Base-by-base conservation (phyloP, 1,140 invertebrate genomes). In the Gonatopus flavifemur region DNA sequence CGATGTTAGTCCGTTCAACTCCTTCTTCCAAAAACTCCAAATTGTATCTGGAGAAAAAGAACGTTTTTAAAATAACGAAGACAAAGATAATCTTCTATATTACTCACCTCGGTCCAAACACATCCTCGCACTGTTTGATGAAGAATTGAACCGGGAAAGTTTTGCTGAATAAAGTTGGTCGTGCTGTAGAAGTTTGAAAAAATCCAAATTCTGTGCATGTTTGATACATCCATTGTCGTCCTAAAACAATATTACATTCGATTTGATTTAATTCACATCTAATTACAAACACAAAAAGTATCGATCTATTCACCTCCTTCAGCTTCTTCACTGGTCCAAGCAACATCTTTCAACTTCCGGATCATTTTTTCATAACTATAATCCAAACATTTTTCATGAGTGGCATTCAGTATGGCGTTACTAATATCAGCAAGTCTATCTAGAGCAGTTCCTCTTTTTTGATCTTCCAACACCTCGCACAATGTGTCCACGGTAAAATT, bases 171-270 rank as follows among this genome's bases (percentile, higher is more conserved):
- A 90, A 82, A 59, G 88, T 84, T 1, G 83, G 76, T 20, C 81
- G 77, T 3, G 82, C 83, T 10, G 87, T 85, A 0, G 93, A 94
- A 0, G 91, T 92, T 80, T 97, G 93, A 75, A 88, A 97, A 67
- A 93, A 97, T 18, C 93, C 94, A 75, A 96, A 98, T 72, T 98
- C 94, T 13, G 89, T 92, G 70, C 94, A 98, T 0, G 93, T 96
- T 74, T 97, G 94, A 69, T 94, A 97, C n/a, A 83, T 88, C 94
- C 94, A 97, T 66, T 93, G 90, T 1, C 91, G 83, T 50, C 82
- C 87, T 83, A 55, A 58, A 57, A 42, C 28, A 48, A 19, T 9
- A 16, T 6, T 36, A 15, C 9, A 35, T 16, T 8, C 8, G 5
- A 36, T 6, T 19, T 4, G 3, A 20, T 7, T 38, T 44, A 25